These are phyloP conservation scores for Cochlearius cochlearius DNA, from an alignment of 2,113 vertebrate genomes.

Conservation along the genomic window DNA sequence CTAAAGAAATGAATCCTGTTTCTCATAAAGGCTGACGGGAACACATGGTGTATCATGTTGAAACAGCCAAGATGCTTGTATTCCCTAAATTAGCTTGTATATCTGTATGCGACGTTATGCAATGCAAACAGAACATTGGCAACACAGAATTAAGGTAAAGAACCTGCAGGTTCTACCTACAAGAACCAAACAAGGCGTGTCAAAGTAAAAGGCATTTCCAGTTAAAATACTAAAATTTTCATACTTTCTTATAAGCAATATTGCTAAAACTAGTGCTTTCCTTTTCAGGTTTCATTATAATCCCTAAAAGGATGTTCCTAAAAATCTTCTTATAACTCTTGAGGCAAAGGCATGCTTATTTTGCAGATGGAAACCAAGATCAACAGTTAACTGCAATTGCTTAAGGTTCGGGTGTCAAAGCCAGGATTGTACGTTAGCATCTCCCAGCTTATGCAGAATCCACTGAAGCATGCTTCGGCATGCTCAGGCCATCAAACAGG, in stretches of 20 bases:
- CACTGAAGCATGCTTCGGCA: not conserved
- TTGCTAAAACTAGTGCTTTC: not conserved
- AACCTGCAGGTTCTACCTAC: not conserved
- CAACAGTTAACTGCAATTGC: not conserved
- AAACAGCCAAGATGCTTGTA: not conserved
- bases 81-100: not conserved
- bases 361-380: not conserved
- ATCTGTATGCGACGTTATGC: not conserved
- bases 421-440: not conserved
- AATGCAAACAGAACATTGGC: not conserved
- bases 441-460: not conserved
- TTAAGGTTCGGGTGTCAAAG: not conserved
- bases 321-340: not conserved
- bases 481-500: not conserved
- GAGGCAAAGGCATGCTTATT: not conserved
- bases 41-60: fast-evolving
- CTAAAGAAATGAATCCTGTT: not conserved
- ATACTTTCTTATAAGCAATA: not conserved
- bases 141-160: not conserved
- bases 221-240: not conserved
- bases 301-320: not conserved
- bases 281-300: not conserved
- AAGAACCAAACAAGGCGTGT: not conserved
- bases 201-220: not conserved
- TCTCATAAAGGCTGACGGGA: not conserved